These are phyloP conservation scores for Hystrix cristata DNA, from an alignment of 2,113 vertebrate genomes.

Conservation along the genomic window DNA sequence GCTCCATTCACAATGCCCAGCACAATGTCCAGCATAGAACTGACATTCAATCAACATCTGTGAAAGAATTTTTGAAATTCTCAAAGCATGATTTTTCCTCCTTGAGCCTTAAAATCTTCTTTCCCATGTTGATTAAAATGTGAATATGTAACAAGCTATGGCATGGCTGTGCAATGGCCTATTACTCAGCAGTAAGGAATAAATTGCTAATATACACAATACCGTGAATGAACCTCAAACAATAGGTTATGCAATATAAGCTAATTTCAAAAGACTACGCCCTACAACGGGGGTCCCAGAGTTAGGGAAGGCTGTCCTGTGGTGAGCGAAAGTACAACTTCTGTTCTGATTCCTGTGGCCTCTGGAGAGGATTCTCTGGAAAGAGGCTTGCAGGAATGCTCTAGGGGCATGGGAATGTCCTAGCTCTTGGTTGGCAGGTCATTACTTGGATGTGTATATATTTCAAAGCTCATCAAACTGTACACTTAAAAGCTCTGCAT, in stretches of 20 bases:
- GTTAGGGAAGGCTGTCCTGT: background rate
- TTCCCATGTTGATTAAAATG: background rate
- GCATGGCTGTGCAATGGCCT: background rate
- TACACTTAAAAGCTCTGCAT: background rate
- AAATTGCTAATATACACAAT: background rate
- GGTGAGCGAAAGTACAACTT: background rate
- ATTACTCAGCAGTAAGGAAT: background rate
- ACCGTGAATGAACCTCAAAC: background rate
- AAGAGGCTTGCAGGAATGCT: background rate
- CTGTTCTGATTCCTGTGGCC: background rate
- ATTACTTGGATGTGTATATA: background rate
- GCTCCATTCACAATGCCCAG: fast-evolving
- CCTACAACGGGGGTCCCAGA: background rate
- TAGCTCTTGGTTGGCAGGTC: background rate
- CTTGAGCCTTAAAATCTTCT: background rate
- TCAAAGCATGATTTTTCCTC: background rate
- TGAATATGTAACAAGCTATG: background rate
- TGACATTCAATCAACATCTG: background rate
- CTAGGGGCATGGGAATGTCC: background rate
- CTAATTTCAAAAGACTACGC: background rate
- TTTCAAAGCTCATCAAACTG: background rate
- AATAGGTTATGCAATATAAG: background rate
- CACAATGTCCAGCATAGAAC: background rate
- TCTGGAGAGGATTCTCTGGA: background rate
- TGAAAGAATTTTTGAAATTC: background rate